Conservation (phyloP, 1,140 invertebrate species). For the Eueides isabella region DNA sequence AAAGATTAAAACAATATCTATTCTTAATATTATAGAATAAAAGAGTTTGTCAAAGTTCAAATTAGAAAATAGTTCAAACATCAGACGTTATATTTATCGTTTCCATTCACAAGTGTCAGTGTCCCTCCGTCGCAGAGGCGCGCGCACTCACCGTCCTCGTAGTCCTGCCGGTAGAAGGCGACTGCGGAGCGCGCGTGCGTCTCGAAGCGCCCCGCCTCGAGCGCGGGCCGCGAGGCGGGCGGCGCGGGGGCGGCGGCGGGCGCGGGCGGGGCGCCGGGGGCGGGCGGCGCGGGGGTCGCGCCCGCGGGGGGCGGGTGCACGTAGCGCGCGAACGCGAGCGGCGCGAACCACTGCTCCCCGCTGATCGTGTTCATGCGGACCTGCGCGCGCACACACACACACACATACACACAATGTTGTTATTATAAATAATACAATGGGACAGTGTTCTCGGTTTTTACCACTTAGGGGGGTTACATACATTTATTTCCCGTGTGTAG, state of each 20-base stretch:
- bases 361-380: conserved; percentile 93
- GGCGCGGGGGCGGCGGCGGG: conserved; percentile 91
- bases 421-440: too few relatives aligned
- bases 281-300: conserved; percentile 84
- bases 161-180: conserved; percentile 91
- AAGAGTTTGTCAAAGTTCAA: too few relatives aligned
- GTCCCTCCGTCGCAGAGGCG: background rate
- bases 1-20: too few relatives aligned
- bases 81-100: too few relatives aligned
- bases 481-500: too few relatives aligned
- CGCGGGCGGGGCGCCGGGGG: conserved; percentile 85
- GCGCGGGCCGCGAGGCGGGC: conserved; percentile 86
- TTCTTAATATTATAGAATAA: too few relatives aligned
- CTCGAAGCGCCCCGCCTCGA: conserved; percentile 90
- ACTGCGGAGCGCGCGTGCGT: conserved; percentile 85
- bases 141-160: conserved; percentile 40
- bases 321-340: conserved; percentile 89
- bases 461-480: too few relatives aligned
- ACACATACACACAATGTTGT: too few relatives aligned
- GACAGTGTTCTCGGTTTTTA: too few relatives aligned
- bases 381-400: conserved; percentile 75
- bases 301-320: conserved; percentile 76
- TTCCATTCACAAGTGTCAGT: too few relatives aligned
- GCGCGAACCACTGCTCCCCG: conserved; percentile 90
- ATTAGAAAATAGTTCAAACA: too few relatives aligned